A percentile compares a stretch with the other conserved stretches of the same genome.
phyloP scores from a whole-genome alignment of 2,888 invertebrate genomes.

The Thymelicus sylvestris region DNA sequence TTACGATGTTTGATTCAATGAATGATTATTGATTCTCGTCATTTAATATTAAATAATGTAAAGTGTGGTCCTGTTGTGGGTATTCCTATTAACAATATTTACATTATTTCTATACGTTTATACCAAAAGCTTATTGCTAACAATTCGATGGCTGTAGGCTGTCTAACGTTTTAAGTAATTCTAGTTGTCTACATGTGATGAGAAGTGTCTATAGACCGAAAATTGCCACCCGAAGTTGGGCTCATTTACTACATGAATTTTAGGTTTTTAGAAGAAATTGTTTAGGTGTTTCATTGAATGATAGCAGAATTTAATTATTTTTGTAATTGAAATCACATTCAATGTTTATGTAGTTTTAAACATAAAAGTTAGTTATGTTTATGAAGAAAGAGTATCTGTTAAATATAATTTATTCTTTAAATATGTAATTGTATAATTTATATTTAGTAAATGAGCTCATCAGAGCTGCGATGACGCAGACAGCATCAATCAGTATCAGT shows the following conservation, averaged over 20 bases:
- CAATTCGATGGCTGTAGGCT: not conserved
- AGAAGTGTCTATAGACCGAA: not conserved
- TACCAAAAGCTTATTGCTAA: conserved; percentile 1
- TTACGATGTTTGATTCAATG: not conserved
- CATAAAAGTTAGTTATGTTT: too few relatives aligned
- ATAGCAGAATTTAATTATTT: not conserved
- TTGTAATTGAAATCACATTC: too few relatives aligned
- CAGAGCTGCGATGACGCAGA: not conserved
- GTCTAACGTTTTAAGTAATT: not conserved
- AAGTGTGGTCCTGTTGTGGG: not conserved
- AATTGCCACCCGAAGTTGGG: not conserved
- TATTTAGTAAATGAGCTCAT: conserved; percentile 15
- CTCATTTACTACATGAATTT: conserved; percentile 11
- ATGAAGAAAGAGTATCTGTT: too few relatives aligned
- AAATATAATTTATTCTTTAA: too few relatives aligned
- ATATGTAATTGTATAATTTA: not conserved
- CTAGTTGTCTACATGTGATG: not conserved
- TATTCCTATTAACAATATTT: conserved; percentile 2
- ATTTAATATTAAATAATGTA: not conserved
- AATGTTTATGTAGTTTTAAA: too few relatives aligned
- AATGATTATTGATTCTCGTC: not conserved
- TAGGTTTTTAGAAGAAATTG: not conserved
- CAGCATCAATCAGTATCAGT: conserved; percentile 6
- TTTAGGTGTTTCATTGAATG: not conserved
- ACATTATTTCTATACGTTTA: not conserved